These are phyloP conservation scores for Propithecus coquereli DNA, from an alignment of 2,113 vertebrate genomes.

Conservation along the genomic window DNA sequence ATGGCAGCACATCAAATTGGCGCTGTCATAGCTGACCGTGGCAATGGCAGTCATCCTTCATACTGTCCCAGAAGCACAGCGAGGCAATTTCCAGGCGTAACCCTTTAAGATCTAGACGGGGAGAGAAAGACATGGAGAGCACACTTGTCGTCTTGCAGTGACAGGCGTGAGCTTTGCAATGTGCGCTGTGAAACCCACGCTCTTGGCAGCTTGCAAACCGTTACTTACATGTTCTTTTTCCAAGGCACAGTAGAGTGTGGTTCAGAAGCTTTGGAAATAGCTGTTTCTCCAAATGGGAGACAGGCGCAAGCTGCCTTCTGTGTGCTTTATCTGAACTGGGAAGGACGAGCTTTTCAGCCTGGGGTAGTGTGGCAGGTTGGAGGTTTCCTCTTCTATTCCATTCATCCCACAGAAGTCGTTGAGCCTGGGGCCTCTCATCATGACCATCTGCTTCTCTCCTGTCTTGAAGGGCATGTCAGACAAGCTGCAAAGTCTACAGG, in stretches of 20 bases:
- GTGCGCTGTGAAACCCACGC: slow-evolving; percentile 74
- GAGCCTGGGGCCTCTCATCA: not conserved
- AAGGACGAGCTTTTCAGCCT: not conserved
- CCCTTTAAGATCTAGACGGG: slow-evolving; percentile 81
- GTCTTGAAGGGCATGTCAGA: not conserved
- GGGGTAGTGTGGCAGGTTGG: not conserved
- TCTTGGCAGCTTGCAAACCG: slow-evolving; percentile 76
- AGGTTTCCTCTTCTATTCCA: not conserved
- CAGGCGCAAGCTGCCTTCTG: slow-evolving; percentile 41
- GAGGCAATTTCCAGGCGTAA: slow-evolving; percentile 85
- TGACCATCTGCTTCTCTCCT: slow-evolving; percentile 47
- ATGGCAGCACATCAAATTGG: slow-evolving; percentile 95
- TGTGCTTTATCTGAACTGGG: slow-evolving; percentile 7
- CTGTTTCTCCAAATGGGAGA: slow-evolving; percentile 60
- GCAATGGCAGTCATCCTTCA: slow-evolving; percentile 90
- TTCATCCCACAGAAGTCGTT: not conserved
- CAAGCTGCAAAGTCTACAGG: not conserved
- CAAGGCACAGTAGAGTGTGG: slow-evolving; percentile 60
- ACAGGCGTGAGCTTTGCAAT: slow-evolving; percentile 69
- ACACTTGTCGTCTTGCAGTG: slow-evolving; percentile 67
- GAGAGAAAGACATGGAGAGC: slow-evolving; percentile 65
- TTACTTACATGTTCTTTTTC: slow-evolving; percentile 77
- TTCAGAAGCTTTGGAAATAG: slow-evolving; percentile 61
- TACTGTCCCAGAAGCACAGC: slow-evolving; percentile 85
- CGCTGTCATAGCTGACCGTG: slow-evolving; percentile 92